These are phyloP conservation scores for Macrophya annulata DNA, from an alignment of 2,888 invertebrate species.

Conservation along the genomic window DNA sequence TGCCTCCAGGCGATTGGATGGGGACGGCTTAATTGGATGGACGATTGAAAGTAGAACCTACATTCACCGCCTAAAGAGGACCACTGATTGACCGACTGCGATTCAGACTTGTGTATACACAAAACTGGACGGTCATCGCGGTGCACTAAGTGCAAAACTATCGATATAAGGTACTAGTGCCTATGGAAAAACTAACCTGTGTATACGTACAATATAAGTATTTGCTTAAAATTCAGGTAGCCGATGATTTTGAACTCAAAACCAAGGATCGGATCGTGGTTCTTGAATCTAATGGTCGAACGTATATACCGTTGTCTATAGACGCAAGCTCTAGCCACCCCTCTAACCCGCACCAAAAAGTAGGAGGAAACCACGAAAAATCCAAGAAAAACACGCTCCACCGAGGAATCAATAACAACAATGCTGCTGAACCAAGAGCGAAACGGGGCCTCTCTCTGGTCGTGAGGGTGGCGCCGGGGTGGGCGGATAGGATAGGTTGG, in stretches of 20 bases:
- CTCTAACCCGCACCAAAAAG: constrained; percentile 11
- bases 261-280: constrained; percentile 18
- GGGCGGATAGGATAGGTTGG: constrained; percentile 67
- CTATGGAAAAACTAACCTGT: neutral
- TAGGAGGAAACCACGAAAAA: constrained; percentile 70
- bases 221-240: neutral
- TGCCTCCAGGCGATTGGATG: constrained; percentile 48
- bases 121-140: neutral
- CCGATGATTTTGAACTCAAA: neutral
- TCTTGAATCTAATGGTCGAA: neutral
- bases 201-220: neutral
- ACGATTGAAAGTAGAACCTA: constrained; percentile 52
- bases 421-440: constrained; percentile 72
- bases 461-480: constrained; percentile 58
- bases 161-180: neutral
- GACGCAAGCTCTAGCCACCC: neutral
- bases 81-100: constrained; percentile 42
- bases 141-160: neutral
- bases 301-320: constrained; percentile 7
- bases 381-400: constrained; percentile 74
- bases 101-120: neutral
- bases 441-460: constrained; percentile 70
- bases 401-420: constrained; percentile 75
- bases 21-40: constrained; percentile 51
- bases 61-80: constrained; percentile 41